Percentiles rank a stretch among this genome's conserved stretches.
phyloP scores from a whole-genome alignment of 2,797 vertebrate genomes.

The Clarias laeviceps region DNA sequence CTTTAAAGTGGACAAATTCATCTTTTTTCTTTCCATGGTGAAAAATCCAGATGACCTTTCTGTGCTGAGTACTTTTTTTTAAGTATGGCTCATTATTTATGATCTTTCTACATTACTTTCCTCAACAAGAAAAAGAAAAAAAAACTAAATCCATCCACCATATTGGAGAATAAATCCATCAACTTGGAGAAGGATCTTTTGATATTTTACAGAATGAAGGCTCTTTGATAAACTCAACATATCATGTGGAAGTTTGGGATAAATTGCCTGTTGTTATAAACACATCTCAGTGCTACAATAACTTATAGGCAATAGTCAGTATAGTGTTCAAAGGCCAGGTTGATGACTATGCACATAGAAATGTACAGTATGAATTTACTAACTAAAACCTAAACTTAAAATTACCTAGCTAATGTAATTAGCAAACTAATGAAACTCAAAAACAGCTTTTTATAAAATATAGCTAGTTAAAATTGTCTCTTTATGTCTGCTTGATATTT shows the following conservation, averaged over 20 bases:
- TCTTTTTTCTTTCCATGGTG: background rate
- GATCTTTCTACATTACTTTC: background rate
- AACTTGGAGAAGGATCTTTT: background rate
- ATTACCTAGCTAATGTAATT: background rate
- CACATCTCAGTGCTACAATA: background rate
- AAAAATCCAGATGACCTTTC: background rate
- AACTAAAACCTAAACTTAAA: too few relatives aligned
- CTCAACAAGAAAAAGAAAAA: too few relatives aligned
- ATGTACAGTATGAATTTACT: too few relatives aligned
- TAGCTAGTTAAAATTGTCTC: background rate
- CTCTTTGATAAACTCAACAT: background rate
- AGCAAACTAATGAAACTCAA: too few relatives aligned
- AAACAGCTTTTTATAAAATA: background rate
- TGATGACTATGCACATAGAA: too few relatives aligned
- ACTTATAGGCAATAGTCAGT: background rate
- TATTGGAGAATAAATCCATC: background rate
- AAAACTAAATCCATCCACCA: background rate
- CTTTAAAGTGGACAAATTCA: background rate
- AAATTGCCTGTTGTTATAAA: background rate
- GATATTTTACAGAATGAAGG: background rate
- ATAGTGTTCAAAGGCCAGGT: background rate
- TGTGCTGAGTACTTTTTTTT: background rate
- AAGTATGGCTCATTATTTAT: background rate
- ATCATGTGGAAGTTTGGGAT: background rate
- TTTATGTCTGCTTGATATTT: background rate